These are phyloP conservation scores for Gallirallus australis DNA, from an alignment of 2,797 vertebrate genomes.

Conservation along the genomic window DNA sequence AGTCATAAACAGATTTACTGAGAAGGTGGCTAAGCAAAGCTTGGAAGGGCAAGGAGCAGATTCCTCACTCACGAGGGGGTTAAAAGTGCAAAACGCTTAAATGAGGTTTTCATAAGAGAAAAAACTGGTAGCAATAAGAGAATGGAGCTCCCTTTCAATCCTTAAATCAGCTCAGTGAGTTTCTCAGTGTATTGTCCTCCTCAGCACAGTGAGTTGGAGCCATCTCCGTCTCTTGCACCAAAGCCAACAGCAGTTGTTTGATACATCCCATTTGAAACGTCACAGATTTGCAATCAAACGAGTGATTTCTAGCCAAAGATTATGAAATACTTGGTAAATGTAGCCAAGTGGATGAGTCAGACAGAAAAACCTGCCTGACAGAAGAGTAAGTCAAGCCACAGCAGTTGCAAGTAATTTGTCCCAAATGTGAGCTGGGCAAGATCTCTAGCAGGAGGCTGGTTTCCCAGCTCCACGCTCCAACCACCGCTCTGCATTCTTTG, in stretches of 20 bases:
- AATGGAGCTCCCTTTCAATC: not conserved
- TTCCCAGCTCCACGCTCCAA: not conserved
- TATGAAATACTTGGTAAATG: not conserved
- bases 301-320: constrained; percentile 34
- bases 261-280: not conserved
- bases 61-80: not conserved
- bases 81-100: not conserved
- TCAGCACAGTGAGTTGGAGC: not conserved
- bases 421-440: constrained; percentile 40
- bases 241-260: not conserved
- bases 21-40: not conserved
- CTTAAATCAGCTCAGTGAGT: not conserved
- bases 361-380: constrained; percentile 34
- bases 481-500: not conserved
- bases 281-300: not conserved
- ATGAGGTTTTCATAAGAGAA: not conserved
- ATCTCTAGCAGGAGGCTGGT: constrained; percentile 4
- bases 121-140: not conserved
- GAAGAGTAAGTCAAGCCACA: constrained; percentile 33
- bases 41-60: not conserved
- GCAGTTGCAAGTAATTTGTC: constrained; percentile 57
- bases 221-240: not conserved
- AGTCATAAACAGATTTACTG: not conserved
- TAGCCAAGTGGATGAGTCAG: constrained; percentile 23
- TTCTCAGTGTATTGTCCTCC: not conserved